Evolutionary conservation across 2,888 invertebrate genomes (phyloP).

Genomic region (Limnephilus lunatus): DNA sequence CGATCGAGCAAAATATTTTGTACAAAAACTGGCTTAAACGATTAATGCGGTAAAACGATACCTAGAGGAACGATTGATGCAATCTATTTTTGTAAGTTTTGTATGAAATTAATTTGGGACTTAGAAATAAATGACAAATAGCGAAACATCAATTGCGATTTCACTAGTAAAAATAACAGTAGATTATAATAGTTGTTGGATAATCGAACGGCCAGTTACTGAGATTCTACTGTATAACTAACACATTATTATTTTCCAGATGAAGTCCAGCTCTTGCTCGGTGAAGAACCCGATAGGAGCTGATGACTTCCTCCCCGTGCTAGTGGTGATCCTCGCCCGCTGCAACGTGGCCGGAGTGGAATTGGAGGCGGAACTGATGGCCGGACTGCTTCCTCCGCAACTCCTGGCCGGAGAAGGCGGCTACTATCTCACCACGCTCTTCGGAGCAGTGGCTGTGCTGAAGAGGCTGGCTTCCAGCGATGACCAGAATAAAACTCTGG

Average conservation of each 20-base stretch:
- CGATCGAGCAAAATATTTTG: no score
- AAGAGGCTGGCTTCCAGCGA: constrained; percentile 81
- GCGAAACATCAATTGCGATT: no score
- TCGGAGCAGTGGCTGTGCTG: constrained; percentile 93
- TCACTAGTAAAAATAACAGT: no score
- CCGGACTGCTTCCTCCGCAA: constrained; percentile 93
- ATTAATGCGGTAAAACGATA: no score
- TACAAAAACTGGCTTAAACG: no score
- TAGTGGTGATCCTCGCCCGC: constrained; percentile 94
- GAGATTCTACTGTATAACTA: neutral
- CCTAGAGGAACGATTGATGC: no score
- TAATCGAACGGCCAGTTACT: no score
- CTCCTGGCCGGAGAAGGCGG: constrained; percentile 94
- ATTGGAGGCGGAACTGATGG: constrained; percentile 97
- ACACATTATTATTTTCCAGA: constrained; percentile 72
- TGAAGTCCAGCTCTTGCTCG: constrained; percentile 72
- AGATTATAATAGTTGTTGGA: no score
- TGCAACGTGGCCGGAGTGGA: constrained; percentile 94
- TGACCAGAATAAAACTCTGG: constrained; percentile 71
- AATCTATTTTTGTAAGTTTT: no score
- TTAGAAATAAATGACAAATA: no score
- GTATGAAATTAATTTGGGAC: no score
- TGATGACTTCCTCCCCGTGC: constrained; percentile 93
- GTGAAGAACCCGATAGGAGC: constrained; percentile 80
- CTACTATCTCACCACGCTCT: constrained; percentile 95